Percentiles rank a stretch among this genome's conserved stretches.
These are phyloP conservation scores for Galagoides demidoff DNA, from an alignment of 2,797 vertebrate species.

Conservation along the genomic window DNA sequence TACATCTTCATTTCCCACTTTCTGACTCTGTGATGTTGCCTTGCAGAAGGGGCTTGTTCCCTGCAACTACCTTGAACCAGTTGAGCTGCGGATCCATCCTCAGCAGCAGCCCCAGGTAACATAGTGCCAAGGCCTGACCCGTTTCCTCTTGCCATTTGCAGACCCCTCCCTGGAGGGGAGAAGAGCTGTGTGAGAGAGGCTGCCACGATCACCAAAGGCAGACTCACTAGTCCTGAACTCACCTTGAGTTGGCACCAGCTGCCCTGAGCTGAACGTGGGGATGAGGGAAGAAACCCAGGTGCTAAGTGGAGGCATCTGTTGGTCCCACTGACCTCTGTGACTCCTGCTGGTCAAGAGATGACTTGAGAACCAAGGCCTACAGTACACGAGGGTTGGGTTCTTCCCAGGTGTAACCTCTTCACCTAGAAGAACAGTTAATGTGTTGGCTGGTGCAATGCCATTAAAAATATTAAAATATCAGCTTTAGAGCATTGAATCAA, in stretches of 20 bases:
- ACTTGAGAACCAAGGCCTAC: background rate
- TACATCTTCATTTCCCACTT: background rate
- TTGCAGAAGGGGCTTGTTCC: constrained; percentile 95
- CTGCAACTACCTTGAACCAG: constrained; percentile 94
- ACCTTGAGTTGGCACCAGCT: background rate
- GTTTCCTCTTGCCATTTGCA: accelerated
- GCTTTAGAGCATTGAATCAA: background rate
- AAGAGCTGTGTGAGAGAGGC: too few species aligned
- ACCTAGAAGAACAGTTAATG: background rate
- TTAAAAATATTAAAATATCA: background rate
- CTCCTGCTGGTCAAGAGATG: background rate
- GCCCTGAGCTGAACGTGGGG: background rate
- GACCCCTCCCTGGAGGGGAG: background rate
- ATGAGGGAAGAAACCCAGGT: background rate
- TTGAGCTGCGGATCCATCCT: constrained; percentile 89
- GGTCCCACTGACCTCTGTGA: background rate
- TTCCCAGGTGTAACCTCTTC: background rate
- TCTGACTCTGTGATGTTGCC: background rate
- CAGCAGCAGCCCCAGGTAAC: constrained; percentile 84
- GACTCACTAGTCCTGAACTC: background rate
- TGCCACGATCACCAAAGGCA: background rate
- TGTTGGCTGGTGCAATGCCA: background rate
- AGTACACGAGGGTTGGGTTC: background rate
- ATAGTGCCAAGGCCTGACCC: accelerated
- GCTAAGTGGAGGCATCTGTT: background rate